Conservation (phyloP, 2,888 invertebrate genomes). For the Xestia ashworthii region DNA sequence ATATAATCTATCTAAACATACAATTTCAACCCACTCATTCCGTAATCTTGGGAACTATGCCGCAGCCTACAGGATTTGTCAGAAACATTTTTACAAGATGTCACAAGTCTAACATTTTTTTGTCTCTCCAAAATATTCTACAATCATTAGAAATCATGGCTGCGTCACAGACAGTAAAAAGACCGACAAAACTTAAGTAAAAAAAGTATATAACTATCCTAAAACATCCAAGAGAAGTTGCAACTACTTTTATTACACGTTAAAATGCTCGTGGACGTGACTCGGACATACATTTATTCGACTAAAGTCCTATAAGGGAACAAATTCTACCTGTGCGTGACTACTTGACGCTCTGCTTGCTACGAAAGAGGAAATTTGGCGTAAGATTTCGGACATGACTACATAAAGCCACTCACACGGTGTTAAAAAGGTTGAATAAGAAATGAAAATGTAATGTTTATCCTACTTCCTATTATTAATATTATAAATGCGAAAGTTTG, state of each 20-base stretch:
- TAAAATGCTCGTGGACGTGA: conserved; percentile 50
- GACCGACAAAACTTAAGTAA: neutral
- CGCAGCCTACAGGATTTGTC: neutral
- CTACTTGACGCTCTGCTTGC: conserved; percentile 50
- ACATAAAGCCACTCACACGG: conserved; percentile 3
- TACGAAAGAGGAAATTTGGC: conserved; percentile 49
- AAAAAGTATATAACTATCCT: neutral
- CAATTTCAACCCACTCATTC: neutral
- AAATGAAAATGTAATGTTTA: neutral
- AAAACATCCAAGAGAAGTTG: conserved; percentile 7
- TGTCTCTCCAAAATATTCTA: no score
- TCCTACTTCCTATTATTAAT: neutral
- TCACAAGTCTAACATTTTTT: neutral
- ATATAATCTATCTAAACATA: neutral
- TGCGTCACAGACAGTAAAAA: neutral
- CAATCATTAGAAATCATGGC: neutral
- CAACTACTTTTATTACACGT: conserved; percentile 39
- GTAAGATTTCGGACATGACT: conserved; percentile 43
- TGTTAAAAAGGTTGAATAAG: conserved; percentile 13
- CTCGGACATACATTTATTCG: conserved; percentile 39
- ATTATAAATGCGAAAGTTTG: no score
- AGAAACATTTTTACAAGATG: neutral
- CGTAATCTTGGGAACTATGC: neutral
- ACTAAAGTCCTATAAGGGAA: conserved; percentile 41
- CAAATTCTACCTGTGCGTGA: conserved; percentile 62